Evolutionary conservation across 2,888 invertebrate genomes (phyloP).

Genomic region (Catotricha subobsoleta): DNA sequence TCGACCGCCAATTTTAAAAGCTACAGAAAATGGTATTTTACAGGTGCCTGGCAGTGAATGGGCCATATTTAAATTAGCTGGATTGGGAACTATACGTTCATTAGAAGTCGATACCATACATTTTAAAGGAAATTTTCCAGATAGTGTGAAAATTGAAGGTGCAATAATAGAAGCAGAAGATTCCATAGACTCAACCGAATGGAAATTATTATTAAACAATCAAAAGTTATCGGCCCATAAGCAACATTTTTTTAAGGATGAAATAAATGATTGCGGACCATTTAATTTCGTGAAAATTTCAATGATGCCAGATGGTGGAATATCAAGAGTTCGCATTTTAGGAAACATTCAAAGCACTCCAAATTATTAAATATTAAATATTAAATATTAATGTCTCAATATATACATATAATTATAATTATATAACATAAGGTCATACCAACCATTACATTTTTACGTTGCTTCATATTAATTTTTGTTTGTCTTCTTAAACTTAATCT

Average conservation of each 20-base stretch:
- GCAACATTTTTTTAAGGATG: constrained; percentile 30
- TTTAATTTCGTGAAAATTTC: constrained; percentile 38
- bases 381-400: too few relatives aligned
- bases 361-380: too few relatives aligned
- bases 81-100: constrained; percentile 31
- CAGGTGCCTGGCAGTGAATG: constrained; percentile 41
- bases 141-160: constrained; percentile 39
- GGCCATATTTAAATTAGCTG: constrained; percentile 41
- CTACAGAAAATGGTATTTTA: constrained; percentile 36
- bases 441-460: too few relatives aligned
- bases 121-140: constrained; percentile 47
- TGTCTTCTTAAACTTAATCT: too few relatives aligned
- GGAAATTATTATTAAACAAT: constrained; percentile 6
- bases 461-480: too few relatives aligned
- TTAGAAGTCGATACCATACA: constrained; percentile 41
- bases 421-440: too few relatives aligned
- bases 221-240: constrained; percentile 34
- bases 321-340: constrained; percentile 38
- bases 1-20: constrained; percentile 36
- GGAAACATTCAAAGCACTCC: constrained; percentile 8
- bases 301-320: constrained; percentile 44
- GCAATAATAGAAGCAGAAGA: constrained; percentile 21
- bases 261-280: constrained; percentile 24
- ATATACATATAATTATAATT: too few relatives aligned
- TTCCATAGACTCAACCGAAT: constrained; percentile 5